phyloP scores from a whole-genome alignment of 35 echinoderm and acorn worm species.

The Nesometra sesokonis region DNA sequence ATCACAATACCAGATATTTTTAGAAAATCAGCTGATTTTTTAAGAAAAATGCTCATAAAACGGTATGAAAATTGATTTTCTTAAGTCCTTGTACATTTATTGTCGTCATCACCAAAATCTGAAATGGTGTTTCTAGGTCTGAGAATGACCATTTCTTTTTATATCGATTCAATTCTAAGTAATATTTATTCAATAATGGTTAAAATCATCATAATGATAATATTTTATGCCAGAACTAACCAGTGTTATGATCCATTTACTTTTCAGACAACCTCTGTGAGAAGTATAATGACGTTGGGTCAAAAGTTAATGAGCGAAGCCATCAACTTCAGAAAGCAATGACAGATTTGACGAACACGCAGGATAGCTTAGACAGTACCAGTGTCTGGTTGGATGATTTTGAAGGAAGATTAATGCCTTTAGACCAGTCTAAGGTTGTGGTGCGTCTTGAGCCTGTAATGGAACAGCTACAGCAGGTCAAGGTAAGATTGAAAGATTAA shows the following conservation, averaged over 20 bases:
- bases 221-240: too few relatives aligned
- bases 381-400: conserved; percentile 82
- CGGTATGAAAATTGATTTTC: too few relatives aligned
- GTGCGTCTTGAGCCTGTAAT: conserved; percentile 80
- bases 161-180: too few relatives aligned
- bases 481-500: conserved; percentile 49
- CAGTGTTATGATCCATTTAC: background rate
- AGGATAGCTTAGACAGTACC: conserved; percentile 59
- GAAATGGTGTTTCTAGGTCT: background rate
- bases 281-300: conserved; percentile 67
- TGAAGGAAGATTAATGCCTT: conserved; percentile 46
- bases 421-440: conserved; percentile 75
- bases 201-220: too few relatives aligned
- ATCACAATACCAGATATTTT: too few relatives aligned
- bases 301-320: conserved; percentile 36
- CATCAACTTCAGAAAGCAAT: conserved; percentile 60
- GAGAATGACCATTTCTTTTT: too few relatives aligned
- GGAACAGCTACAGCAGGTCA: conserved; percentile 91
- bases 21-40: too few relatives aligned
- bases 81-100: too few relatives aligned
- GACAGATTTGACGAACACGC: conserved; percentile 64
- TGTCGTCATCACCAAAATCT: too few relatives aligned
- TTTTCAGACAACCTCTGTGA: conserved; percentile 50
- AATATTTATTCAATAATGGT: too few relatives aligned
- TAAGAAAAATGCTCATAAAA: too few relatives aligned